Percentiles rank a stretch among this genome's conserved stretches.
Conservation (phyloP, 2,113 vertebrate genomes). For the Notechis scutatus region DNA sequence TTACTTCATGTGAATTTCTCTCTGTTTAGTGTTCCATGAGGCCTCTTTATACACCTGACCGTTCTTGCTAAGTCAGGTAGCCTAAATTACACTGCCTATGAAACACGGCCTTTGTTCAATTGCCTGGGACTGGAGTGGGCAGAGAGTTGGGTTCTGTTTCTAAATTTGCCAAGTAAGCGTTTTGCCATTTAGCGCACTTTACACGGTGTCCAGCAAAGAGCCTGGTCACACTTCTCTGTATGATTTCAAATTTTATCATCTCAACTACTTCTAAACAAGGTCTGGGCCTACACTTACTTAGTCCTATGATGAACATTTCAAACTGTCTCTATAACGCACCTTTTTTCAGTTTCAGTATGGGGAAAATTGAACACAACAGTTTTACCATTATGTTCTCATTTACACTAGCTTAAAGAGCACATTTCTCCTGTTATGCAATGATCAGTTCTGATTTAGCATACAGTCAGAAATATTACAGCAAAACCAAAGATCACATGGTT, state of each 20-base stretch:
- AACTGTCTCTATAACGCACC: slow-evolving; percentile 39
- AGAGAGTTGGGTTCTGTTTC: slow-evolving; percentile 30
- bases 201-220: slow-evolving; percentile 51
- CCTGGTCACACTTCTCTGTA: slow-evolving; percentile 50
- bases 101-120: slow-evolving; percentile 76
- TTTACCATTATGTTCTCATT: slow-evolving; percentile 32
- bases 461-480: not conserved
- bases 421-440: not conserved
- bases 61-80: slow-evolving; percentile 65
- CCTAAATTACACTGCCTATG: slow-evolving; percentile 68
- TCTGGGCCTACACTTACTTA: slow-evolving; percentile 51
- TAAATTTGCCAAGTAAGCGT: slow-evolving; percentile 56
- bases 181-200: slow-evolving; percentile 54
- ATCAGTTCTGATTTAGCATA: not conserved
- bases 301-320: slow-evolving; percentile 58
- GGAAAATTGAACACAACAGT: slow-evolving; percentile 23
- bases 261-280: slow-evolving; percentile 51
- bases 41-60: slow-evolving; percentile 74
- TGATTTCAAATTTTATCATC: slow-evolving; percentile 53
- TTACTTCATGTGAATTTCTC: slow-evolving; percentile 75
- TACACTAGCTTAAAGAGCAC: slow-evolving; percentile 32
- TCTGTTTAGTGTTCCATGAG: slow-evolving; percentile 72
- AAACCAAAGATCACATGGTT: not conserved
- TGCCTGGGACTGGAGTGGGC: slow-evolving; percentile 56
- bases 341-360: slow-evolving; percentile 45